A percentile compares a stretch with the other conserved stretches of the same genome.
Evolutionary conservation across 2,888 invertebrate species (phyloP).

Genomic region (Synergus laeviventris): DNA sequence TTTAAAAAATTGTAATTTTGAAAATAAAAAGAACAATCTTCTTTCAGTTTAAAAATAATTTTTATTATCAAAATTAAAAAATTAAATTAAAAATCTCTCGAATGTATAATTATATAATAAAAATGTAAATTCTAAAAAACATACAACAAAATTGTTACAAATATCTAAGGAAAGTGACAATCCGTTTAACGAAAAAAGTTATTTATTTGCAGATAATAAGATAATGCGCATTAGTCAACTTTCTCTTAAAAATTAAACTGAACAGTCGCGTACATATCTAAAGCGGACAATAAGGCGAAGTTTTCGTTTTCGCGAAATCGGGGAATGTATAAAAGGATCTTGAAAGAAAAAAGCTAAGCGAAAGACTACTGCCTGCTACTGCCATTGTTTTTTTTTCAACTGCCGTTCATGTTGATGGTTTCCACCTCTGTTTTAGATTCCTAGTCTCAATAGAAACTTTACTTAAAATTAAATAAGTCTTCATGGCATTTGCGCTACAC

Average conservation of each 20-base stretch:
- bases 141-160: not conserved
- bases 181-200: slow-evolving; percentile 10
- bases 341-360: slow-evolving; percentile 26
- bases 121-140: too few relatives aligned
- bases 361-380: not conserved
- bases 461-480: slow-evolving; percentile 38
- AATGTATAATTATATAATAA: too few relatives aligned
- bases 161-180: not conserved
- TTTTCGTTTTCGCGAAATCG: slow-evolving; percentile 24
- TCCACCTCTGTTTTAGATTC: not conserved
- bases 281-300: slow-evolving; percentile 32
- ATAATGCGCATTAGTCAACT: slow-evolving; percentile 35
- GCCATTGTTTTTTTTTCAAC: not conserved
- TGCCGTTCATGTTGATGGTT: not conserved
- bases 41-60: not conserved
- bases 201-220: slow-evolving; percentile 34
- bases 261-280: slow-evolving; percentile 10
- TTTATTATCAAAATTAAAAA: slow-evolving; percentile 16
- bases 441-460: slow-evolving; percentile 5
- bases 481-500: slow-evolving; percentile 28
- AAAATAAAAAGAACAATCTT: not conserved
- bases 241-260: slow-evolving; percentile 17
- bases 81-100: not conserved
- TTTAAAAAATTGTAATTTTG: not conserved
- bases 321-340: slow-evolving; percentile 22